These are phyloP conservation scores for Heliangelus exortis DNA, from an alignment of 2,797 vertebrate genomes.

Conservation along the genomic window DNA sequence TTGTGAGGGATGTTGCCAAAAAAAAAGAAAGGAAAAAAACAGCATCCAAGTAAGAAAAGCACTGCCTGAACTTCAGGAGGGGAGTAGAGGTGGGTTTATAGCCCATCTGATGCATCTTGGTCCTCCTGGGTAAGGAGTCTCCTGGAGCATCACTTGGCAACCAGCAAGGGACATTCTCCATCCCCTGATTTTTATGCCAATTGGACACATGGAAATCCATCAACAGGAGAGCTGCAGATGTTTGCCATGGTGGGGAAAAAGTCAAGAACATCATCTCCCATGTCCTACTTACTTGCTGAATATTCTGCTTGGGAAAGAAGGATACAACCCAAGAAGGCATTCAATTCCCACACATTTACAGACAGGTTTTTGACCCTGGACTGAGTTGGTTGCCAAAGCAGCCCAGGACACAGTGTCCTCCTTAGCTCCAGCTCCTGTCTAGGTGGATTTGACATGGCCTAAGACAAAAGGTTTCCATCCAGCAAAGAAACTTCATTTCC, in stretches of 20 bases:
- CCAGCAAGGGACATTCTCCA: fast-evolving
- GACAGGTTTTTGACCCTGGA: background rate
- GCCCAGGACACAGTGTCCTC: background rate
- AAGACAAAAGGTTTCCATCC: background rate
- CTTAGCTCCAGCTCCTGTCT: background rate
- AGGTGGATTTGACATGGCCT: background rate
- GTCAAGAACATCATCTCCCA: fast-evolving
- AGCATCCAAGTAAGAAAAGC: background rate
- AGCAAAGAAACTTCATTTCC: fast-evolving
- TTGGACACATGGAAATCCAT: background rate
- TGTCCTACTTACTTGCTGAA: background rate
- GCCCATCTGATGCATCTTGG: fast-evolving
- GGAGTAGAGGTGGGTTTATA: background rate
- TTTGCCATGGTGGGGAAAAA: background rate
- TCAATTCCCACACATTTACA: no score
- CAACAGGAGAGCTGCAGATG: background rate
- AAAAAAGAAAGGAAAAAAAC: background rate
- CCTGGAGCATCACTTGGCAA: background rate
- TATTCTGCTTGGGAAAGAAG: background rate
- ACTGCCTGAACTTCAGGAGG: background rate
- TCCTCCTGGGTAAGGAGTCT: background rate
- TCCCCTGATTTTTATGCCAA: background rate
- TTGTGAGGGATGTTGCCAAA: background rate
- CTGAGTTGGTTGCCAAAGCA: background rate
- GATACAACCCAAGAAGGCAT: background rate